A percentile compares a stretch with the other conserved stretches of the same genome.
phyloP scores from a whole-genome alignment of 1,140 invertebrate species.

The Pseudomyrmex gracilis region DNA sequence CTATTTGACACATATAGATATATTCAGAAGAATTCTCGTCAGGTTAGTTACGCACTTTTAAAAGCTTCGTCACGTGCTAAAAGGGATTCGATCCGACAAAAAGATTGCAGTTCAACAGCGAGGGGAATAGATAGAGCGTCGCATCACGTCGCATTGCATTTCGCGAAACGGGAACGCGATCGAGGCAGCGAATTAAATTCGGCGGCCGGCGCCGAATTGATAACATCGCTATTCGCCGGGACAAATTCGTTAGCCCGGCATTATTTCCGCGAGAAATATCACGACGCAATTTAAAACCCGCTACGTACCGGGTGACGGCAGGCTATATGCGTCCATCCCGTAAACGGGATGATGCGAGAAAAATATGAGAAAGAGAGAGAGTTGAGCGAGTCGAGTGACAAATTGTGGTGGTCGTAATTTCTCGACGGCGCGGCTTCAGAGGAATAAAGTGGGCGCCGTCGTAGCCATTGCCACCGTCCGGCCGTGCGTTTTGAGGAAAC shows the following conservation, averaged over 20 bases:
- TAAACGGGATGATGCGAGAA: not conserved
- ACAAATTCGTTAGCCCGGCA: conserved; percentile 63
- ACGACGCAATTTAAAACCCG: conserved; percentile 64
- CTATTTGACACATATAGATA: conserved; percentile 20
- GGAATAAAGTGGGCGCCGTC: conserved; percentile 53
- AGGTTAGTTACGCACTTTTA: conserved; percentile 39
- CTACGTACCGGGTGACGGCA: conserved; percentile 13
- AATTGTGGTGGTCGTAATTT: conserved; percentile 67
- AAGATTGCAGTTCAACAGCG: conserved; percentile 12
- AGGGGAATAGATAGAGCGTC: conserved; percentile 24
- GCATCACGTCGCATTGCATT: conserved; percentile 1
- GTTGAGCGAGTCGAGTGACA: conserved; percentile 50
- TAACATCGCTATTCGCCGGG: conserved; percentile 50
- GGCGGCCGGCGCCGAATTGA: conserved; percentile 41
- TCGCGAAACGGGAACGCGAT: conserved; percentile 34
- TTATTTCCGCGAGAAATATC: conserved; percentile 66
- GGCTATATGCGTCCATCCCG: not conserved
- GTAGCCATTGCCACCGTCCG: not conserved
- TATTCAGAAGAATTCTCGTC: conserved; percentile 26
- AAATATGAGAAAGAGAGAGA: not conserved
- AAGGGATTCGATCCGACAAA: conserved; percentile 22
- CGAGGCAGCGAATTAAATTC: conserved; percentile 45
- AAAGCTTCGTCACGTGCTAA: conserved; percentile 22
- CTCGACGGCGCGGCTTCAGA: conserved; percentile 38
- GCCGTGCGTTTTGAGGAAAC: conserved; percentile 49